Base-by-base conservation (phyloP, 2,888 invertebrate genomes). In the Orchesella flavescens region DNA sequence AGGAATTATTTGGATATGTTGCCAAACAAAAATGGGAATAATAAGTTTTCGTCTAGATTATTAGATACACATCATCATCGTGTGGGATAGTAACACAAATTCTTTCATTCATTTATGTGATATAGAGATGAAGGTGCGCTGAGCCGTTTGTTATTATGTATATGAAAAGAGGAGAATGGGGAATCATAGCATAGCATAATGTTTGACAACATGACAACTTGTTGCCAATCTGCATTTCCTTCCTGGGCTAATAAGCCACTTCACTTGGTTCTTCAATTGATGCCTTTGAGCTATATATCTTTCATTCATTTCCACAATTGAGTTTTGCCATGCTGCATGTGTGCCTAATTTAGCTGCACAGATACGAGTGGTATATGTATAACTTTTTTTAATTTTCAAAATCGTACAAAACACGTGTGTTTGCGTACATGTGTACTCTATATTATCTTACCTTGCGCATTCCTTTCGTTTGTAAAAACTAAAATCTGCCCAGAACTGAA, bases 221-320 rank as follows among this genome's bases (percentile, higher is more conserved):
- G 61, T n/a, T 74, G 61, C 73, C 73, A 61, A 61, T 44, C 21
- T 63, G 49, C 55, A 66, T 65, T 75, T 75, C 75, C 75, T 65
- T 75, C 63, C 75, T 74, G n/a, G 65, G 65, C 49, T 66, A 75
- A 75, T 75, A 46, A 74, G 61, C 68, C 46, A 46, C 68, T 68
- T 68, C 19, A 46, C 46, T 19, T 34, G 23, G 63, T 23, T 57
- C 19, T 19, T 57, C 19, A 34, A 34, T 34, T n/a, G 17, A 17
- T 57, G 57, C 57, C 57, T 19, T 34, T 57, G 19, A 57, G 57
- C 57, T 57, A 57, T 19, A n/a, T 53, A 34, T 34, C 34, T 34
- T 34, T 34, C 34, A 34, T 2, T 34, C 34, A 34, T 34, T 34
- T 34, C 34, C 34, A 34, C 34, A 4, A 34, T 34, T 34, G 7